Base-by-base conservation (phyloP, 2,888 invertebrate genomes). In the Anarsia innoxiella region DNA sequence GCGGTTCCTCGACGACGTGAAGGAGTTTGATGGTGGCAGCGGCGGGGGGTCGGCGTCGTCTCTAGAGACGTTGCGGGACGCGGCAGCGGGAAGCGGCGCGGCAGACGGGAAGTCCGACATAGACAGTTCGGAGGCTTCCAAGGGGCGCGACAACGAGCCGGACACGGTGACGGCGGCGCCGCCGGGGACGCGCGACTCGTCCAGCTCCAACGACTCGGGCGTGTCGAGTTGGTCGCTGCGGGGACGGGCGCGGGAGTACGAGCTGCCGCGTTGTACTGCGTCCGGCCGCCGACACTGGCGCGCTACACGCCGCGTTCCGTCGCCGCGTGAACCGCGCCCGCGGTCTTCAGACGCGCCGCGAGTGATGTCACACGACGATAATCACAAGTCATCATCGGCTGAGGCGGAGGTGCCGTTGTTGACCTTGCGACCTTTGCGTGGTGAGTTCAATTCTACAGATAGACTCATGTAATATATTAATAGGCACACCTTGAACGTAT, bases 121-220 rank as follows among this genome's bases (percentile, higher is more conserved):
- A 3, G 84, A 80, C 39, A 76, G 77, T 46, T 79, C 77, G 16
- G 75, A 73, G 40, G 74, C 77, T 1, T 70, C 46, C 33, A 46
- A 13, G 59, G 59, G 10, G 41, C 50, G 2, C 51, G 31, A 31
- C n/a, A 12, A 12, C n/a, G 16, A 11, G 11, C 9, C 31, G 9
- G 56, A 4, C 58, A 47, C 6, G 40, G 2, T 72, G 10, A 91
- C 91, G 1, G 91, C 90, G 45, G 91, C 90, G 56, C 84, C 89
- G 4, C 1, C 88, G 1, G 89, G 88, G 14, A 93, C 92, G 59
- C 80, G 93, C 11, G 93, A 93, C 59, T 93, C 93, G 0, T 92
- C 93, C 2, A 92, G 92, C 59, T 93, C 92, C 13, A 93, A 93
- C 60, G 93, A 93, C 70, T 93, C 93, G 0, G 93, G 93, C 2